Conservation (phyloP, 1,140 invertebrate species). For the Bombus sylvicola region DNA sequence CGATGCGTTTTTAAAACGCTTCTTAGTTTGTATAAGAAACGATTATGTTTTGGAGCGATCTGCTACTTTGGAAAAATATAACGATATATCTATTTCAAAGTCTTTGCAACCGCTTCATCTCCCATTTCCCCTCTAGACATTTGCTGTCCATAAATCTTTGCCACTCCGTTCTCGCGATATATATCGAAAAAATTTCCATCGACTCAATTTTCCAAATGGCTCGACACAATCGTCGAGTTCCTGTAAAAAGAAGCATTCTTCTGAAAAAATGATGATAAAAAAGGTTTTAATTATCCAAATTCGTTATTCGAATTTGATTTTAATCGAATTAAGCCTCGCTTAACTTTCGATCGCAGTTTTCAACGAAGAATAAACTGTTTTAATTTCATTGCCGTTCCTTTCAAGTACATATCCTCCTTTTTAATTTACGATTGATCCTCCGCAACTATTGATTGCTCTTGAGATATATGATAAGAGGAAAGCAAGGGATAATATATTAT, state of each 20-base stretch:
- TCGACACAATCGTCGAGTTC: neutral
- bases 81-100: neutral
- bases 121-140: neutral
- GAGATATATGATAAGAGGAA: neutral
- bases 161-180: neutral
- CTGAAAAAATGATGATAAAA: neutral
- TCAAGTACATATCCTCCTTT: neutral
- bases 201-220: neutral
- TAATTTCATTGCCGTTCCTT: neutral
- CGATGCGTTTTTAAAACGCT: neutral
- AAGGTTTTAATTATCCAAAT: neutral
- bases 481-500: neutral
- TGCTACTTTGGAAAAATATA: neutral
- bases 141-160: slow-evolving; percentile 22
- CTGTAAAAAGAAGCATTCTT: neutral
- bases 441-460: neutral
- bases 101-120: too few relatives aligned
- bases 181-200: neutral
- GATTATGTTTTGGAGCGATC: neutral
- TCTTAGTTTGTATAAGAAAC: neutral
- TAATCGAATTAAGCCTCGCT: neutral
- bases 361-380: neutral
- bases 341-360: neutral
- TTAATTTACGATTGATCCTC: neutral
- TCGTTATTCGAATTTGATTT: neutral